These are phyloP conservation scores for Rhinichthys osculus DNA, from an alignment of 2,797 vertebrate species.

Conservation along the genomic window DNA sequence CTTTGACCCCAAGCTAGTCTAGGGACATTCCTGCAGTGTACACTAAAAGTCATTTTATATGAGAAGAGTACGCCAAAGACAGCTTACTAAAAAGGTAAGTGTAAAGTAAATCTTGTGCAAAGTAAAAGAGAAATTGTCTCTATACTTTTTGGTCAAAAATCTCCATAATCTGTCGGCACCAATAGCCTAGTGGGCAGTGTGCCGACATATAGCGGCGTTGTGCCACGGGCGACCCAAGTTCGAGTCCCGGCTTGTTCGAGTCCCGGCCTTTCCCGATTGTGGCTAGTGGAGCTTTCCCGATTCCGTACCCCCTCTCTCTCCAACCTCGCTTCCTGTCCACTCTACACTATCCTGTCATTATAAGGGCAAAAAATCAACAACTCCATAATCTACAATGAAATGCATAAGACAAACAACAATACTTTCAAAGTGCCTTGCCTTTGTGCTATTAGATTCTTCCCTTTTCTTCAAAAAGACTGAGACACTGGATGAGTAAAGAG, in stretches of 20 bases:
- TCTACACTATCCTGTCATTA: too few relatives aligned
- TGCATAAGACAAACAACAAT: background rate
- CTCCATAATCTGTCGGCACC: background rate
- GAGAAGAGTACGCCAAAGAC: constrained; percentile 23
- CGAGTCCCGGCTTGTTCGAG: too few relatives aligned
- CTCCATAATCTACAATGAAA: background rate
- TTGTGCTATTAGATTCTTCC: background rate
- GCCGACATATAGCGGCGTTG: too few relatives aligned
- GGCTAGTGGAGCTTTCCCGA: too few relatives aligned
- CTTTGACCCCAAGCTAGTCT: constrained; percentile 13
- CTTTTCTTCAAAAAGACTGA: background rate
- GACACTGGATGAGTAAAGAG: background rate
- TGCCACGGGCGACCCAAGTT: too few relatives aligned
- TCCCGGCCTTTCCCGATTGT: too few relatives aligned
- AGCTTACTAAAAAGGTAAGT: background rate
- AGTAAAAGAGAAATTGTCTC: background rate
- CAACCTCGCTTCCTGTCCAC: too few relatives aligned
- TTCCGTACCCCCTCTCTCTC: too few relatives aligned
- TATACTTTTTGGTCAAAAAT: background rate
- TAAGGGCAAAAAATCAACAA: too few relatives aligned
- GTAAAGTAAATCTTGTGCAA: background rate
- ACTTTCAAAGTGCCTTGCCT: background rate
- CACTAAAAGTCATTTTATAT: constrained; percentile 26
- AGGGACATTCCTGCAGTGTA: constrained; percentile 11
- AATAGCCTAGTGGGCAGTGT: too few relatives aligned